Evolutionary conservation across 2,888 invertebrate genomes (phyloP), one percentile per base, ranked within the genome.

Genomic region (Phaedon cochleariae): DNA sequence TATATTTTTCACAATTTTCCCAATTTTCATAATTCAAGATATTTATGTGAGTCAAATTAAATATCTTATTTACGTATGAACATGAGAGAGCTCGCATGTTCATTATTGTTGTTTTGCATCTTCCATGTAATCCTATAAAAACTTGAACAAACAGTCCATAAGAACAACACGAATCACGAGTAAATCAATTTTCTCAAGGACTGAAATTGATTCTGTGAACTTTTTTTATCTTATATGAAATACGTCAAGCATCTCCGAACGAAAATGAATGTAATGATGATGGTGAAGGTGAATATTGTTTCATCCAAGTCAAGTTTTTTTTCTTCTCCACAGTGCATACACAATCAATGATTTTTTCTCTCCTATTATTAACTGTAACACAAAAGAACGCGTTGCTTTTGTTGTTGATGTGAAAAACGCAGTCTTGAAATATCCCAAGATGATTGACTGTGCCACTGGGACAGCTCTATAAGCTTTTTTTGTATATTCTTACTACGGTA

Each of bases 391-490:
- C 34, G 22, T n/a, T 10, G 52, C 41, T 41, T 41, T 41, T 41
- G 41, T 41, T 41, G 41, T 41, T 15, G 41, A 48, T 52, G 45
- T 26, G 59, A 63, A 63, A 62, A 63, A 63, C 26, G 29, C 48
- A 31, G 17, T 59, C 49, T 59, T 51, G 59, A 59, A 59, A 59
- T 58, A 62, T 55, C 61, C 48, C 55, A 61, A 55, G 57, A 64
- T 67, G 67, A 67, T 67, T 67, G 67, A 67, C 67, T 67, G 67
- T 67, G 67, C 64, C 67, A 67, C 64, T 67, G 57, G 67, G 67
- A 67, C 67, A 67, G 64, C 67, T 67, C 61, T 64, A 67, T 67
- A 64, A 58, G 65, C 26, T 54, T 58, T 61, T 63, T 59, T 62
- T 63, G 49, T 29, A 48, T 65, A 62, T 62, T 51, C n/a, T n/a